Percentiles rank a stretch among this genome's conserved stretches.
Conservation (phyloP, 2,888 invertebrate genomes). For the Protophormia terraenovae region DNA sequence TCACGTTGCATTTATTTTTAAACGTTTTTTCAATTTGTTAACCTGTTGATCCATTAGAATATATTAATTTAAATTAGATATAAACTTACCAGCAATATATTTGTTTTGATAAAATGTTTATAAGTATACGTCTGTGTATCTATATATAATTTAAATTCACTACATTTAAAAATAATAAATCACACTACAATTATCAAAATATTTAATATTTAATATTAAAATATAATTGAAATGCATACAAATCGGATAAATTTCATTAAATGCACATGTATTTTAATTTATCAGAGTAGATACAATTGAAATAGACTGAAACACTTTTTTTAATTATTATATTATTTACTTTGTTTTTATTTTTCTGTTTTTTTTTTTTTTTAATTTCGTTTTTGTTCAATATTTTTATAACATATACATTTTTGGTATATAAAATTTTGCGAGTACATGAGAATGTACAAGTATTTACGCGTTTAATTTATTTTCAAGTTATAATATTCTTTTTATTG, state of each 20-base stretch:
- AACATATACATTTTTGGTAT: conserved; percentile 3
- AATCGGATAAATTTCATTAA: background rate
- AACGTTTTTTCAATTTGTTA: too few relatives aligned
- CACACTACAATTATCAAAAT: too few relatives aligned
- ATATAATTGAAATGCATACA: background rate
- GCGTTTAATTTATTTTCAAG: conserved; percentile 27
- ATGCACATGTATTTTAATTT: background rate
- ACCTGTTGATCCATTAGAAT: too few relatives aligned
- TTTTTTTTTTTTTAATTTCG: background rate
- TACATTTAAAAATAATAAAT: too few relatives aligned
- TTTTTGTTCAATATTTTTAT: conserved; percentile 6
- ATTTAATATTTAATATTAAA: too few relatives aligned
- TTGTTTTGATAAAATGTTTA: background rate
- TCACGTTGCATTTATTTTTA: too few relatives aligned
- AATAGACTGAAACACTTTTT: background rate
- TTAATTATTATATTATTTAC: background rate
- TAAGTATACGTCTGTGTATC: too few relatives aligned
- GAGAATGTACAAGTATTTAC: conserved; percentile 1
- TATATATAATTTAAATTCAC: too few relatives aligned
- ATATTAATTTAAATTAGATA: too few relatives aligned
- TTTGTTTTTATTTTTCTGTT: background rate
- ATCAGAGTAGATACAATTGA: background rate
- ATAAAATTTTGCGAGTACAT: background rate
- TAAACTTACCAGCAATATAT: too few relatives aligned
- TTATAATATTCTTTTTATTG: background rate